These are phyloP conservation scores for Batillaria attramentaria DNA, from an alignment of 1,140 invertebrate species.

Conservation along the genomic window DNA sequence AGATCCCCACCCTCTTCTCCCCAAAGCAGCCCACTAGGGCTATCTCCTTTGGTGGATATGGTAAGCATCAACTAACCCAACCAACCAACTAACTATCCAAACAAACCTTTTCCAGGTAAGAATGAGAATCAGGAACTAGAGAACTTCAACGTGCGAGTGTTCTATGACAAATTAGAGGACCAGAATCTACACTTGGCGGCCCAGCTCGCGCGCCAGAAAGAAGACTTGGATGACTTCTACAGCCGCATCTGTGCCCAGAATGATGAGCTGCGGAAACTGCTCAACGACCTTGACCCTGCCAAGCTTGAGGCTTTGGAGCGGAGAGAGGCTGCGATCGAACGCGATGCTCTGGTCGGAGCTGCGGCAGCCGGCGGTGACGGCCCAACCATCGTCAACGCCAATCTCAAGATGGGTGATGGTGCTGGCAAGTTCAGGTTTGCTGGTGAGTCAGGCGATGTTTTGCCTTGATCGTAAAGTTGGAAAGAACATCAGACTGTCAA, in stretches of 20 bases:
- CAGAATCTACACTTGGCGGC: slow-evolving; percentile 69
- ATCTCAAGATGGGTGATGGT: slow-evolving; percentile 43
- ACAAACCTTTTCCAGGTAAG: slow-evolving; percentile 40
- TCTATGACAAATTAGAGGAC: slow-evolving; percentile 70
- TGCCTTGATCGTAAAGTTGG: neutral
- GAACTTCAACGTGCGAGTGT: slow-evolving; percentile 68
- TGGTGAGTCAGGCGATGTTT: slow-evolving; percentile 14
- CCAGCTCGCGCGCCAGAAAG: slow-evolving; percentile 65
- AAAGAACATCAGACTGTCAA: too few relatives aligned
- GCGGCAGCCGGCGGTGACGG: slow-evolving; percentile 32
- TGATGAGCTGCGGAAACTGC: slow-evolving; percentile 62
- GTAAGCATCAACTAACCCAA: too few relatives aligned
- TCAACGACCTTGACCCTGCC: slow-evolving; percentile 61
- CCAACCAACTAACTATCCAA: too few relatives aligned
- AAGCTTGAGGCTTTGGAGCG: slow-evolving; percentile 61
- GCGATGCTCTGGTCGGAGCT: slow-evolving; percentile 50
- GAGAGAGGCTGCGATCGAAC: slow-evolving; percentile 34
- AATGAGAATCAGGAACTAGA: slow-evolving; percentile 58
- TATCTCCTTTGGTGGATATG: too few relatives aligned
- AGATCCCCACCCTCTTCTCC: too few relatives aligned
- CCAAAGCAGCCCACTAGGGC: too few relatives aligned
- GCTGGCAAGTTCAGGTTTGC: slow-evolving; percentile 23
- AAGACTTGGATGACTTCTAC: slow-evolving; percentile 66
- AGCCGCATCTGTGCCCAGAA: slow-evolving; percentile 64
- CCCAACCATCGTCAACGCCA: slow-evolving; percentile 53